Evolutionary conservation across 2,113 vertebrate genomes (phyloP).

Genomic region (Sorex fumeus): DNA sequence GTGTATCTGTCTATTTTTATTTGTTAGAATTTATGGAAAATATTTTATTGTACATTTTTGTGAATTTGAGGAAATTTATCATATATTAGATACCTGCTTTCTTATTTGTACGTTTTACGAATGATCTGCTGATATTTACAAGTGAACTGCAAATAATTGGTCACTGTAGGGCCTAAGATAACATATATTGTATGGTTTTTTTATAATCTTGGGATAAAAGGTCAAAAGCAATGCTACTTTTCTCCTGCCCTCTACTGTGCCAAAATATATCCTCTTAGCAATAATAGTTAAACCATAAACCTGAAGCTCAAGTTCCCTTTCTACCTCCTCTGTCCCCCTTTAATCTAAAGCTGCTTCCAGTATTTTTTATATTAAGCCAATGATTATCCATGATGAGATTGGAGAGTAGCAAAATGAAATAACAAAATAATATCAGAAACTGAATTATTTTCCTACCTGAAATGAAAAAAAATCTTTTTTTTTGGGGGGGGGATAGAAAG

Average conservation of each 20-base stretch:
- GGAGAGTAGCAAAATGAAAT: not conserved
- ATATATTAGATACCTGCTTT: not conserved
- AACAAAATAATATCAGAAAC: not conserved
- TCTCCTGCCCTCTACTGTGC: not conserved
- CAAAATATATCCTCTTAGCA: not conserved
- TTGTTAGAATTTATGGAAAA: not conserved
- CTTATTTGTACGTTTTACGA: not conserved
- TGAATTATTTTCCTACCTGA: not conserved
- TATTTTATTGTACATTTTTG: conserved; percentile 24
- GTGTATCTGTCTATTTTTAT: not conserved
- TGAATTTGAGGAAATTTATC: not conserved
- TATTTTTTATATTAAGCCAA: not conserved
- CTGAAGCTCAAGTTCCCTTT: not conserved
- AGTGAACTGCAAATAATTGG: not conserved
- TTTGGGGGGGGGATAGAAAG: too few relatives aligned
- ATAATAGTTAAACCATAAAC: not conserved
- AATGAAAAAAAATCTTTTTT: not conserved
- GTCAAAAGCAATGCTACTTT: not conserved
- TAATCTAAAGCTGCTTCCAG: not conserved
- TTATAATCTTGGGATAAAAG: not conserved
- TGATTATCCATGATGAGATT: not conserved
- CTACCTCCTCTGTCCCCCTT: not conserved
- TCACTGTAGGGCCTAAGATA: not conserved
- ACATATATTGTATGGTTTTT: not conserved
- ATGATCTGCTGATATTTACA: conserved; percentile 14